phyloP scores from a whole-genome alignment of 1,140 invertebrate species.

The Vanessa atalanta region DNA sequence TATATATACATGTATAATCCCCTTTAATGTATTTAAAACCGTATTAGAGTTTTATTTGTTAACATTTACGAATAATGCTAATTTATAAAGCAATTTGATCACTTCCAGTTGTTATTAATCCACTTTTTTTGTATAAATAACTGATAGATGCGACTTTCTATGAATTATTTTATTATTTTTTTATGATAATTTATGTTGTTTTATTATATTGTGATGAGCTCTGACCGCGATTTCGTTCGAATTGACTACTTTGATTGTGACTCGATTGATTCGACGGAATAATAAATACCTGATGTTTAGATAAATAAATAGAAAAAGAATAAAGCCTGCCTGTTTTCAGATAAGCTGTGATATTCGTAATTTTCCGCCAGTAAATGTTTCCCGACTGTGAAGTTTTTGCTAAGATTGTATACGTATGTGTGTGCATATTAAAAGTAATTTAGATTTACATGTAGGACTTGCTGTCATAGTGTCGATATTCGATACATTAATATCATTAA shows the following conservation, averaged over 20 bases:
- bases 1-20: neutral
- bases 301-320: no score
- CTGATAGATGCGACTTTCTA: constrained; percentile 11
- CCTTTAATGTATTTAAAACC: constrained; percentile 26
- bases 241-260: neutral
- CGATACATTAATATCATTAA: no score
- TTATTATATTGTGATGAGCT: neutral
- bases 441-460: no score
- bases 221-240: neutral
- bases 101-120: constrained; percentile 12
- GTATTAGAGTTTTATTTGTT: constrained; percentile 23
- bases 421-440: no score
- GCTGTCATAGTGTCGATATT: no score
- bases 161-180: constrained; percentile 3
- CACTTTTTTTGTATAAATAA: constrained; percentile 13
- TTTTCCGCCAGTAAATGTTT: no score
- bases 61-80: constrained; percentile 23
- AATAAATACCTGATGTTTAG: neutral
- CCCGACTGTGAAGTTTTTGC: no score
- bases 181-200: constrained; percentile 6
- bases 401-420: no score
- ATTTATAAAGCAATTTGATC: constrained; percentile 26
- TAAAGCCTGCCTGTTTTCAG: no score
- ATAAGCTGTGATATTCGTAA: no score
- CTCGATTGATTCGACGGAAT: neutral